Evolutionary conservation across 2,888 invertebrate species (phyloP), one percentile per base, ranked within the genome.

Genomic region (Crossocerus cetratus): DNA sequence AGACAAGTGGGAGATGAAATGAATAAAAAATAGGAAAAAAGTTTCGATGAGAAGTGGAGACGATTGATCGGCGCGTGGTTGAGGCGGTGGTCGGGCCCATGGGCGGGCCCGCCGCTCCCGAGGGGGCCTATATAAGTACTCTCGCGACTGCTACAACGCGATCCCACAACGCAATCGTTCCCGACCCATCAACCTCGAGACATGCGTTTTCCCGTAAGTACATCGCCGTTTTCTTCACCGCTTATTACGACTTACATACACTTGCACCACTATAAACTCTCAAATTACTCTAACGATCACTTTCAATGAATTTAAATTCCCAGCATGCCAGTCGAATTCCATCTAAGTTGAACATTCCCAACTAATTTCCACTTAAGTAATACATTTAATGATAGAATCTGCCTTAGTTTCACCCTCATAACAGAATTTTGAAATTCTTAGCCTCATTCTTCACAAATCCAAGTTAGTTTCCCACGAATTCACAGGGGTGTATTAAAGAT

Each of bases 21-120:
- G 3, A n/a, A 4, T 11, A 49, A 49, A 49, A 32, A 32, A 32
- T 32, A 11, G 8, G 32, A 32, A 32, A 32, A 32, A 32, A 32
- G 32, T 32, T 32, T 32, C 8, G 32, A 32, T 32, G 8, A 32
- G 32, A 32, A 68, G 74, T 76, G 78, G 65, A 72, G 74, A 69
- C 65, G 56, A 49, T 58, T 53, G 76, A 76, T 82, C 76, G 80
- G 74, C 78, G 65, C 76, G 80, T 75, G 74, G 74, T 74, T 74
- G 78, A 81, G 78, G 86, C 85, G 87, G 88, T 87, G 87, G 87
- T 86, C 84, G 88, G 84, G 86, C 85, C 85, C 86, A 89, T 89
- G 89, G 89, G 89, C 88, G 89, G 88, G 84, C 85, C 89, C 84
- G 87, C 86, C 89, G 87, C 88, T 86, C 88, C 87, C 88, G 84